Base-by-base conservation (phyloP, 2,113 vertebrate genomes). In the Puntigrus tetrazona region DNA sequence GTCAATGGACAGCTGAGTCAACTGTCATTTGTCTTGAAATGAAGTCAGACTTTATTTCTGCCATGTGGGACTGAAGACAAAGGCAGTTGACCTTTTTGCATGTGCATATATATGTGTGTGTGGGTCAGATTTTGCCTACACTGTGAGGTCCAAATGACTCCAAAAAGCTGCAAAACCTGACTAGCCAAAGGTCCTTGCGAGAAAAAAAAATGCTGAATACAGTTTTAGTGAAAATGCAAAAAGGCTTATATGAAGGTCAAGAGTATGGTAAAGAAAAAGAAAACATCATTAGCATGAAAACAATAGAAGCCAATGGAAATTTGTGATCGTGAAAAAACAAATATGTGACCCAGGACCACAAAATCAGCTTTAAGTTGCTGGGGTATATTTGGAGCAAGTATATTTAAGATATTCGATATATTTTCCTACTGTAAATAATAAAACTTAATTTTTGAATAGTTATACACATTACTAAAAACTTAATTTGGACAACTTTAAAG, bases 1-100 rank as follows among this genome's bases (percentile, higher is more conserved):
- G 20, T 80, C 22, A 82, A 18, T 52, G 16, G 25, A 14, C 27
- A 72, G 81, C 69, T 13, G 16, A 88, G 36, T 86, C n/a, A 29
- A 34, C 29, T 31, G 55, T 63, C 31, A 82, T 36, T 22, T 47
- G 43, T 72, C 70, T 85, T 43, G 63, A 45, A 83, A 75, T 65
- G 29, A 45, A 31, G 77, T 45, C 57, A 79, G 36, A 45, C 27
- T 43, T 57, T 41, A 41, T 78, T 78, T 80, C 78, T 65, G 38
- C 41, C 6, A 45, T 31, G 41, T 47, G n/a, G 55, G 38, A 22
- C 38, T 16, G n/a, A 38, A 43, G 55, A 80, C 38, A 80, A 11
- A 70, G 59, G 61, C 67, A 61, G 16, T 27, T 83, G 81, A 88
- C 84, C 84, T 87, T 83, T 78, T 81, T 83, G 63, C 55, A 55